Base-by-base conservation (phyloP, 2,888 invertebrate species). In the Charanyca ferruginea region DNA sequence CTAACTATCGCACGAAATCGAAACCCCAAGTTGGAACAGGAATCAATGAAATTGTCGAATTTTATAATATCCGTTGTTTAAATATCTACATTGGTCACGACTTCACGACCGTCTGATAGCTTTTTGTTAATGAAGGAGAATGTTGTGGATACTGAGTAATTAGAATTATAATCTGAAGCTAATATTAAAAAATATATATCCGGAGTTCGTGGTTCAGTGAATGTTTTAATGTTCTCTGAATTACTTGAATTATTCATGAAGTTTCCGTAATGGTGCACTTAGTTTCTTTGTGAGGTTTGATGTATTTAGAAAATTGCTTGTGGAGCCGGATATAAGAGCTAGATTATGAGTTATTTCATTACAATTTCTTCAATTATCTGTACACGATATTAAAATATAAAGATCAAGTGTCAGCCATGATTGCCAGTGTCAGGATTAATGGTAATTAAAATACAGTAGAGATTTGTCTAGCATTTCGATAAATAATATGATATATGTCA, bases 211-310 rank as follows among this genome's bases (percentile, higher is more conserved):
- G 72, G 63, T 67, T 76, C 72, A 59, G 72, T 76, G 54, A 71
- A 41, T 66, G 61, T 66, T 48, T 55, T 74, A 66, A 75, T 65
- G 49, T 55, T 54, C 20, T 66, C 49, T 60, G 77, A 55, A 72
- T 66, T 54, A 48, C 51, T 59, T 75, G 66, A 71, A 76, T 76
- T 71, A 74, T 74, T 74, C 61, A 75, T 75, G 62, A 75, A 32
- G 47, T 59, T 51, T 62, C 59, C 59, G 42, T 72, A 72, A 71
- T 71, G 42, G 57, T 55, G 66, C 60, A 75, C 55, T 75, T 75
- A 38, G 59, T 66, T 71, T 71, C 42, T 66, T 51, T 23, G 45
- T 16, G 42, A 25, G 47, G 11, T 58, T 54, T 54, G 71, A 61
- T 70, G 47, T 66, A 61, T 61, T 73, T 61, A 76, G 48, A 62